Base-by-base conservation (phyloP, 2,113 vertebrate genomes). In the Aleadryas rufinucha region DNA sequence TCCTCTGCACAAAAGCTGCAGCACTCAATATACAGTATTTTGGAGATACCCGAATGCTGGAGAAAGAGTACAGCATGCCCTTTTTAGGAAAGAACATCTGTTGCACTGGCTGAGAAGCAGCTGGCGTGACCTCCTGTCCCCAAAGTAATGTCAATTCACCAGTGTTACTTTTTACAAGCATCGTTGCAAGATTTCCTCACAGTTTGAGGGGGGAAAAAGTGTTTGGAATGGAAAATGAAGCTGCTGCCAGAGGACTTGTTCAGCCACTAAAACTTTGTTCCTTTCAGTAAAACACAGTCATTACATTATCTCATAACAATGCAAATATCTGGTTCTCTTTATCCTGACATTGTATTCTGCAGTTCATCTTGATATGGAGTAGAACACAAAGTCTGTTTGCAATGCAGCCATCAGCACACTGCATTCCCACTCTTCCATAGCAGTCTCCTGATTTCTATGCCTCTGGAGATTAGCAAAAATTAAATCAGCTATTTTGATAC, bases 321-420 rank as follows among this genome's bases (percentile, higher is more conserved):
- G 66, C 68, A 96, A 70, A 56, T 91, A 95, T 89, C 93, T 95
- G 81, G 70, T 94, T 93, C 69, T 79, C 81, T 89, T 96, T 85
- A 93, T n/a, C 42, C 60, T 53, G 60, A 84, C 81, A 74, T 13
- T 33, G 44, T 52, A 70, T 57, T 57, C 56, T 76, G 65, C 59
- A 85, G 35, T 70, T 89, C 35, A 18, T 74, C 84, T 53, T 37
- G 70, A 70, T 64, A 76, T 2, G 50, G 49, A 82, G 20, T 11
- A 26, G 50, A 93, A 54, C 31, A 61, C 22, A 14, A 39, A 74
- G 57, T 10, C 61, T 72, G 5, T 56, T 33, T 41, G 19, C 45
- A 71, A 76, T 0, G 1, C 30, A 81, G 31, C 31, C 7, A 1
- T 22, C 72, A 59, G 9, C 1, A 2, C 49, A 39, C 47, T 59